phyloP scores from a whole-genome alignment of 64 coral and sea anemone species.

The Hydrozoanthus tunicans region DNA sequence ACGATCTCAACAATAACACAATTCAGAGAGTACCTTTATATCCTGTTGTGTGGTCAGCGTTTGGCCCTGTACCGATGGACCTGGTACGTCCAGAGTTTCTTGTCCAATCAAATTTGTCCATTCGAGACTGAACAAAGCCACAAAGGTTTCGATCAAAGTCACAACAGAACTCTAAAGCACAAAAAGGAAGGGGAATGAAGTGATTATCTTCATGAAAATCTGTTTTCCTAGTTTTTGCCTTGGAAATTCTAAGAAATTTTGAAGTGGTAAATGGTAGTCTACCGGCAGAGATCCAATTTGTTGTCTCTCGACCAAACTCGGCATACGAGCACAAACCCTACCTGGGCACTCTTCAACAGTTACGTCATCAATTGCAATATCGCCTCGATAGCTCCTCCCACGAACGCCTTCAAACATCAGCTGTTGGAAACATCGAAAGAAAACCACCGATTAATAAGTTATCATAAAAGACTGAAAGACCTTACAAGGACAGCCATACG shows the following conservation, averaged over 20 bases:
- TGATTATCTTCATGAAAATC: too few relatives aligned
- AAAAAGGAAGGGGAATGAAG: background rate
- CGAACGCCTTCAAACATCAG: background rate
- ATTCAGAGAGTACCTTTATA: background rate
- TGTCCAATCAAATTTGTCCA: slow-evolving; percentile 18
- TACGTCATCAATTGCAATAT: background rate
- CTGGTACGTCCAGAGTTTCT: background rate
- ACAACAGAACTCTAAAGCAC: background rate
- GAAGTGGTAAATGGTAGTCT: background rate
- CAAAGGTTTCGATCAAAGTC: background rate
- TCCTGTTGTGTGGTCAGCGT: background rate
- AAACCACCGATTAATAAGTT: background rate
- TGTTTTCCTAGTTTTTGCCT: background rate
- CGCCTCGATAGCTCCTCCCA: background rate
- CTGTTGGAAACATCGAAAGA: background rate
- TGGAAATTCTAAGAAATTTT: background rate
- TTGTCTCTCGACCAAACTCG: background rate
- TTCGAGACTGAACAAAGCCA: background rate
- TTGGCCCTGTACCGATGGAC: background rate
- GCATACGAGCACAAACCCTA: background rate
- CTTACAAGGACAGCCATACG: too few relatives aligned
- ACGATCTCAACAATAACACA: background rate
- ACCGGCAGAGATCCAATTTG: too few relatives aligned
- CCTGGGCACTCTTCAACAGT: background rate
- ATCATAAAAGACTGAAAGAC: background rate